Base-by-base conservation (phyloP, 1,140 invertebrate species). In the Oedothorax gibbosus region DNA sequence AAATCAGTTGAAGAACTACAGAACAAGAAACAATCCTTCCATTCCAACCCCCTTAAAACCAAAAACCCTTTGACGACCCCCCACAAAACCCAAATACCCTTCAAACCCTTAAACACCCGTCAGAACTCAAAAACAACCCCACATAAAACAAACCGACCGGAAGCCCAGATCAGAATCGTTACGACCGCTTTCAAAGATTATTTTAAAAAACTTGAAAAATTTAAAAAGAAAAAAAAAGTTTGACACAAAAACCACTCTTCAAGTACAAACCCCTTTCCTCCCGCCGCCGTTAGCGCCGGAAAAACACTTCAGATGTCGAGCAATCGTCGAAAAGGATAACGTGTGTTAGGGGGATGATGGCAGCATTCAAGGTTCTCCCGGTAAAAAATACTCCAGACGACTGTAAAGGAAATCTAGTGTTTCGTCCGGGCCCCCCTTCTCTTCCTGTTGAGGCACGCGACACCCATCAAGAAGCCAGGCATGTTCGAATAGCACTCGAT, bases 391-490 rank as follows among this genome's bases (percentile, higher is more conserved):
- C 18, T 57, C 12, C 53, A 81, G 51, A 73, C 56, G 80, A 60
- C 21, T 57, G 53, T 50, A 60, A 66, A 82, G 81, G 81, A 84
- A 84, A 84, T 84, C 81, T 84, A 84, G 62, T 84, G 81, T 84
- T 84, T 84, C 56, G 71, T 9, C 51, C n/a, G 71, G 62, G 57
- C 62, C 50, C 21, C 75, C 76, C 53, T 66, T 73, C 68, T 60
- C 60, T 73, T 64, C 69, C 57, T 84, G 72, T 68, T 62, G 81
- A 65, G 81, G 81, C 81, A 84, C 81, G 81, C 81, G 81, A 84
- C 81, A 81, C 71, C 78, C 71, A 68, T 81, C 66, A 53, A 18
- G 77, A 35, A 35, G 35, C 35, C 35, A 35, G 35, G 35, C 35
- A 35, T 35, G 35, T 35, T 35, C 5, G 35, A 35, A 35, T 5